Base-by-base conservation (phyloP, 1,140 invertebrate genomes). In the Holotrichia oblita region DNA sequence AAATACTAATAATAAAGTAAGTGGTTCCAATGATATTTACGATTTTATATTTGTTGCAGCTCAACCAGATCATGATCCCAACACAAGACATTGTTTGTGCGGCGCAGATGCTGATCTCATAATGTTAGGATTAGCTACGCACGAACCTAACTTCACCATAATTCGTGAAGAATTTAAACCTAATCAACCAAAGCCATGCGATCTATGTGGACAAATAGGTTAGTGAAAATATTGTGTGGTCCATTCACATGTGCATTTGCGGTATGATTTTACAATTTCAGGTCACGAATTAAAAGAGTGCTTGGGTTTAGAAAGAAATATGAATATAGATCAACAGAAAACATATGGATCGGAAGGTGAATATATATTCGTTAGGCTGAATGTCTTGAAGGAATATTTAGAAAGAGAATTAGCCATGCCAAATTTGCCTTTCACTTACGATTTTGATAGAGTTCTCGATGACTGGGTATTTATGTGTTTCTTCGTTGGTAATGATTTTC, bases 391-490 rank as follows among this genome's bases (percentile, higher is more conserved):
- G 48, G 98, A 99, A 88, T 99, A 99, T 89, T 88, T 99, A 64
- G 95, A 96, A 85, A 92, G 91, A 87, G 98, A 99, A 82, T 89
- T 99, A 42, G 87, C 90, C 77, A 99, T 99, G 96, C 95, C 95
- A 0, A 96, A 96, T 88, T 89, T 99, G 14, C 97, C 98, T 0
- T 99, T 99, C 86, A 88, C 91, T 64, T 97, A 96, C 85, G 94
- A 96, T 82, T 96, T 97, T 85, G 96, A 99, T 85, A 88, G 97
- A 79, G 96, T 93, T 1, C 85, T 99, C 2, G 99, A 99, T 87
- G 99, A 99, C 88, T 99, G 98, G 98, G 98, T 99, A 0, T 99
- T 99, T 86, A 99, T 99, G 97, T 99, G 99, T 88, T 99, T 99
- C 89, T 99, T 99, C 89, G 99, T 99, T 77, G 99, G 99, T 59